These are phyloP conservation scores for Cygnus olor DNA, from an alignment of 2,797 vertebrate species.

Conservation along the genomic window DNA sequence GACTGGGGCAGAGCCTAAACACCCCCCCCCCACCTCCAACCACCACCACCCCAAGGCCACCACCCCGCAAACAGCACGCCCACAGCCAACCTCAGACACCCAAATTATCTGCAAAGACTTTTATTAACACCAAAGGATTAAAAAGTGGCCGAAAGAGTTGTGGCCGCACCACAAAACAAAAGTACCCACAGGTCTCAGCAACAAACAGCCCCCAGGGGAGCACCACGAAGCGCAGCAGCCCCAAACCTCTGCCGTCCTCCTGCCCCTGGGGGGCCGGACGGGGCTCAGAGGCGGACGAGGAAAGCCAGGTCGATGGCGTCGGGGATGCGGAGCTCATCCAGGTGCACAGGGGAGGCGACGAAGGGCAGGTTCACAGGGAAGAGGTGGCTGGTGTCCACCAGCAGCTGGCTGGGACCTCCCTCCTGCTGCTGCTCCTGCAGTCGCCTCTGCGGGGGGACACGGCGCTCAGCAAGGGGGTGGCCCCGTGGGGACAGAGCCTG, in stretches of 20 bases:
- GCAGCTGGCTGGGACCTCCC: constrained; percentile 74
- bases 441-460: neutral
- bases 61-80: too few species aligned
- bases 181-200: neutral
- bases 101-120: neutral
- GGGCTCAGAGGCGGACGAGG: constrained; percentile 72
- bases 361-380: constrained; percentile 84
- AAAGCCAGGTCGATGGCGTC: constrained; percentile 81
- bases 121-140: neutral
- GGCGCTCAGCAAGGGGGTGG: accelerated
- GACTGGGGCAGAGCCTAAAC: too few species aligned
- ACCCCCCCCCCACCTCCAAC: too few species aligned
- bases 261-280: too few species aligned
- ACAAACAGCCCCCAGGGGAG: neutral
- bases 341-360: constrained; percentile 40
- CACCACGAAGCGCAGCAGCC: accelerated
- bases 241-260: accelerated
- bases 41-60: neutral
- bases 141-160: neutral
- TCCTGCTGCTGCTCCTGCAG: neutral
- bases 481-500: accelerated
- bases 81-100: neutral
- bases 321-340: constrained; percentile 80
- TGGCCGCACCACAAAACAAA: neutral
- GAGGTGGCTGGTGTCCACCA: constrained; percentile 80